Evolutionary conservation across 2,888 invertebrate genomes (phyloP).

Genomic region (Lasiommata megera): DNA sequence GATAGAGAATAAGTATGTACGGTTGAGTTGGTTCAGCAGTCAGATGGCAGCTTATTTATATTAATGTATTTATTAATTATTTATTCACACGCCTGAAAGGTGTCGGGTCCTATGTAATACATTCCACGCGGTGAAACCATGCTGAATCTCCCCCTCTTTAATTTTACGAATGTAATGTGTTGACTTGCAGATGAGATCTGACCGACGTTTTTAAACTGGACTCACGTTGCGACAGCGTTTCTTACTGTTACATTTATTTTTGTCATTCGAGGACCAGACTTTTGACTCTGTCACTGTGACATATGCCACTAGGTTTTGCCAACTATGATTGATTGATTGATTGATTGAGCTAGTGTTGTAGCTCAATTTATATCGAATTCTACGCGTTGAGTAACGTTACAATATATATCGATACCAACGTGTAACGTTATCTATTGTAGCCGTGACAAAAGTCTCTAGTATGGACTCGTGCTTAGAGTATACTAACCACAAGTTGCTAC

Average conservation of each 20-base stretch:
- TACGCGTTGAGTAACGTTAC: no score
- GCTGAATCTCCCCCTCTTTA: slow-evolving; percentile 50
- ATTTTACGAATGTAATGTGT: slow-evolving; percentile 15
- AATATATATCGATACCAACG: not conserved
- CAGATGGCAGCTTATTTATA: slow-evolving; percentile 13
- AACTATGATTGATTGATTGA: no score
- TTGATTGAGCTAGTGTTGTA: no score
- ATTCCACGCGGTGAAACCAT: slow-evolving; percentile 78
- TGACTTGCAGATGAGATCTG: slow-evolving; percentile 66
- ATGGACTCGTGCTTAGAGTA: not conserved
- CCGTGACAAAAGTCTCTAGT: not conserved
- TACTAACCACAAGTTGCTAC: slow-evolving; percentile 16
- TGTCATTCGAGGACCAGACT: not conserved
- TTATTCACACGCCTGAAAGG: slow-evolving; percentile 73
- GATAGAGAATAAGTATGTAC: not conserved
- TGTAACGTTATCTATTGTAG: not conserved
- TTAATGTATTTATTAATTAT: slow-evolving; percentile 30
- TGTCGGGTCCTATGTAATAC: slow-evolving; percentile 75
- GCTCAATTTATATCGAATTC: no score
- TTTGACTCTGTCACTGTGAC: not conserved
- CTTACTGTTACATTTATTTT: slow-evolving; percentile 25
- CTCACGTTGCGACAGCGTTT: slow-evolving; percentile 37
- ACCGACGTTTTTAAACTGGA: slow-evolving; percentile 60
- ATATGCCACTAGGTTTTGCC: not conserved
- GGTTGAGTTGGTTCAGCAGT: slow-evolving; percentile 11